Evolutionary conservation across 1,140 invertebrate genomes (phyloP).

Genomic region (Ectropis grisescens): DNA sequence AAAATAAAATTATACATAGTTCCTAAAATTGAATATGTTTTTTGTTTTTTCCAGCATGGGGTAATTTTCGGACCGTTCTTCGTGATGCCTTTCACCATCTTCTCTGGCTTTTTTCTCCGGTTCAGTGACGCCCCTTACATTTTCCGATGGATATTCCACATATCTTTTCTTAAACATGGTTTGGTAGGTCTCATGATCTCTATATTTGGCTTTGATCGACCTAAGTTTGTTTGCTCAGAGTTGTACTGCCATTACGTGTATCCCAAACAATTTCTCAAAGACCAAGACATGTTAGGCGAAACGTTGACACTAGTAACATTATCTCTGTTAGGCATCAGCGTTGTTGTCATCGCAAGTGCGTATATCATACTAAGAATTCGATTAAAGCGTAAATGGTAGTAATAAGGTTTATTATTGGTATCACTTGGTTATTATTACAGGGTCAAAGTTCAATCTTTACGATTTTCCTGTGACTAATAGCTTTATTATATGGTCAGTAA

Average conservation of each 20-base stretch:
- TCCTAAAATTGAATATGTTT: no score
- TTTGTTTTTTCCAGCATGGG: conserved; percentile 74
- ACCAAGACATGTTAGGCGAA: conserved; percentile 81
- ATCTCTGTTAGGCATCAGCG: conserved; percentile 72
- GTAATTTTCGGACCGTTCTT: conserved; percentile 89
- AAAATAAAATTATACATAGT: no score
- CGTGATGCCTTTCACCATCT: conserved; percentile 89
- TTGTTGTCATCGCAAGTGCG: conserved; percentile 75
- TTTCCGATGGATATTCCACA: conserved; percentile 88
- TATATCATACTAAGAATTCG: conserved; percentile 77
- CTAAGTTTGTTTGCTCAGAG: conserved; percentile 74
- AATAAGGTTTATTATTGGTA: background rate
- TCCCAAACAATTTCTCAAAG: conserved; percentile 78
- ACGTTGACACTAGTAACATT: conserved; percentile 71
- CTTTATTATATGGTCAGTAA: no score
- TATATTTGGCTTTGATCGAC: conserved; percentile 77
- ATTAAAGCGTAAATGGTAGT: conserved; percentile 70
- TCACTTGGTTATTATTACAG: no score
- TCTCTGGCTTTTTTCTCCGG: conserved; percentile 91
- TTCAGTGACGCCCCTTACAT: conserved; percentile 84
- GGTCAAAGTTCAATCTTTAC: no score
- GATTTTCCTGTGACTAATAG: no score
- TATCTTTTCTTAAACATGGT: conserved; percentile 86
- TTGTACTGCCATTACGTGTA: conserved; percentile 80
- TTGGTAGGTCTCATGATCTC: conserved; percentile 77